Evolutionary conservation across 2,888 invertebrate species (phyloP).

Genomic region (Callimorpha dominula): DNA sequence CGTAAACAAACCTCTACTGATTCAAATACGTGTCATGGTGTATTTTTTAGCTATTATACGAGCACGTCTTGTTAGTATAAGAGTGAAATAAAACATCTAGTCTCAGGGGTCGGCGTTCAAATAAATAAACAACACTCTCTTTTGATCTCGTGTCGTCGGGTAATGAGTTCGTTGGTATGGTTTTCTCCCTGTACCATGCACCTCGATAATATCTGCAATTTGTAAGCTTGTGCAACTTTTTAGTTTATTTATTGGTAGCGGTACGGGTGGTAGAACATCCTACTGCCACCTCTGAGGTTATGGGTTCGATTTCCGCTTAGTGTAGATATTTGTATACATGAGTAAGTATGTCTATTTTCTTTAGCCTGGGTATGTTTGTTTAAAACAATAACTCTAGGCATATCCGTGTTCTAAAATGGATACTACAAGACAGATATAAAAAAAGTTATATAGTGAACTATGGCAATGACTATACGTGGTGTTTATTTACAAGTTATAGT

Average conservation of each 20-base stretch:
- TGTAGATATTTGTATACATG: neutral
- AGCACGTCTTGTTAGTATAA: slow-evolving; percentile 56
- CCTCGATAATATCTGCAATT: slow-evolving; percentile 43
- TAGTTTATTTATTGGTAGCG: neutral
- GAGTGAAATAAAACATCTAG: slow-evolving; percentile 41
- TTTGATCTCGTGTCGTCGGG: slow-evolving; percentile 59
- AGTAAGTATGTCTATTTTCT: too few species aligned
- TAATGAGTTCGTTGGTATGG: slow-evolving; percentile 61
- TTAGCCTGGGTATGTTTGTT: too few species aligned
- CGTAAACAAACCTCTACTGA: slow-evolving; percentile 27
- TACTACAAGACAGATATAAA: too few species aligned
- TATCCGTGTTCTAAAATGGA: too few species aligned
- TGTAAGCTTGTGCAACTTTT: slow-evolving; percentile 10
- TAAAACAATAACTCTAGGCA: too few species aligned
- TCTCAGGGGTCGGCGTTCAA: slow-evolving; percentile 55
- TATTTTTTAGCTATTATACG: slow-evolving; percentile 47
- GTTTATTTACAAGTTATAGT: too few species aligned
- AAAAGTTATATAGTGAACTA: too few species aligned
- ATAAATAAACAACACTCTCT: slow-evolving; percentile 64
- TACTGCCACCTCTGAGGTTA: neutral
- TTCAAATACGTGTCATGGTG: slow-evolving; percentile 29
- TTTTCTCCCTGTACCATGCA: slow-evolving; percentile 28
- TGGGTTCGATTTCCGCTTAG: neutral
- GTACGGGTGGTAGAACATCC: neutral
- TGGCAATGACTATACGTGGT: too few species aligned